phyloP scores from a whole-genome alignment of 2,797 vertebrate genomes.

The Scleropages formosus region DNA sequence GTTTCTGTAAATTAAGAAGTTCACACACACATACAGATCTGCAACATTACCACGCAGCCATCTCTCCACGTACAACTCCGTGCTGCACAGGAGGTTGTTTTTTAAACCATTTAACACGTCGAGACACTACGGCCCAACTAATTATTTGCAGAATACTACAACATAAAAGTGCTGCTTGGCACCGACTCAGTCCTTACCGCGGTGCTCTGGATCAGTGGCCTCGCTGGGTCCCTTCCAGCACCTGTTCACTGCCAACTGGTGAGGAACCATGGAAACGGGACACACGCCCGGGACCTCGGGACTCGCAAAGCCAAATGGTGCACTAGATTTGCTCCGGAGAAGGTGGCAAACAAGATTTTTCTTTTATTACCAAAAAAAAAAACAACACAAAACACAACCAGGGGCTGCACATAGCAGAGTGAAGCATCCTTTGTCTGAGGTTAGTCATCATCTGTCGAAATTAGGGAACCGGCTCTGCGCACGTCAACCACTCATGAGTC shows the following conservation, averaged over 20 bases:
- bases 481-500: conserved; percentile 7
- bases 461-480: neutral
- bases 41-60: neutral
- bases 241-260: conserved; percentile 50
- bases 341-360: conserved; percentile 1
- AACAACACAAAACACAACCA: neutral
- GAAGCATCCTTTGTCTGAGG: conserved; percentile 1
- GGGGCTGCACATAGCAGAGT: neutral
- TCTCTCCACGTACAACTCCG: conserved; percentile 2
- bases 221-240: neutral
- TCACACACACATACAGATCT: neutral
- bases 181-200: neutral
- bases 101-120: neutral
- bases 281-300: conserved; percentile 38
- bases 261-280: conserved; percentile 61
- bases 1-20: conserved; percentile 7
- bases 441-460: conserved; percentile 8
- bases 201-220: neutral
- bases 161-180: neutral
- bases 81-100: neutral
- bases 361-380: neutral
- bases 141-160: conserved; percentile 6
- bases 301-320: neutral
- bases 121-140: conserved; percentile 1
- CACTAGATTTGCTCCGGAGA: neutral